phyloP scores from a whole-genome alignment of 1,140 invertebrate genomes.

The Frieseomelitta varia region DNA sequence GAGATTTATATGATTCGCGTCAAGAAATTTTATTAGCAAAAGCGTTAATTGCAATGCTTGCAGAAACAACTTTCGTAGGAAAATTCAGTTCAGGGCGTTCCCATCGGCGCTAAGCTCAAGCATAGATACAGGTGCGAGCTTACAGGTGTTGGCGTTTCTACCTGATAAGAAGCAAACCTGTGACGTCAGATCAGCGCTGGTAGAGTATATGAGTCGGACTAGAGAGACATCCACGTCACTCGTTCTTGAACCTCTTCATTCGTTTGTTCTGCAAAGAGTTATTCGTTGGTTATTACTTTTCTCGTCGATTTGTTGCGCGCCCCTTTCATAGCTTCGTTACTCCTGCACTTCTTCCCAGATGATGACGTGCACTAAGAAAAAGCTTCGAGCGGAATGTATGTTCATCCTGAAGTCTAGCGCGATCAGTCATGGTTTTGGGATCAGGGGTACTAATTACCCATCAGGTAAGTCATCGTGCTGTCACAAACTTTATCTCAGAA shows the following conservation, averaged over 20 bases:
- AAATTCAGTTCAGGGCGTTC: constrained; percentile 57
- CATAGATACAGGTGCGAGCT: constrained; percentile 57
- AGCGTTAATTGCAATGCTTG: background rate
- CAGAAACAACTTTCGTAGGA: constrained; percentile 19
- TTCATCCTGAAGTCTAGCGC: constrained; percentile 27
- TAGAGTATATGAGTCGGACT: constrained; percentile 81
- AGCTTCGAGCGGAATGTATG: constrained; percentile 2
- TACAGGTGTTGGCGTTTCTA: constrained; percentile 69
- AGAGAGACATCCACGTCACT: constrained; percentile 79
- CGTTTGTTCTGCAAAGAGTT: constrained; percentile 64
- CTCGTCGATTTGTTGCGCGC: background rate
- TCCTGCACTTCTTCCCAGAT: background rate
- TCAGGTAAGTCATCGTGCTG: constrained; percentile 12
- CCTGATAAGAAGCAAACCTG: constrained; percentile 78
- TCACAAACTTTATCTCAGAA: background rate
- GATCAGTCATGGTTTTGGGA: constrained; percentile 1
- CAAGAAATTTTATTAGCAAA: background rate
- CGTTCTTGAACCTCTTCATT: constrained; percentile 75
- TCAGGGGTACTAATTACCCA: background rate
- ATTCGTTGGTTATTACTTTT: constrained; percentile 19
- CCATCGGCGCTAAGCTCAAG: constrained; percentile 53
- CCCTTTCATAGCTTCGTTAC: background rate
- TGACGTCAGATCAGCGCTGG: constrained; percentile 79
- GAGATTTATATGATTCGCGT: background rate
- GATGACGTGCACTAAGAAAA: background rate